Evolutionary conservation across 2,797 vertebrate species (phyloP), one percentile per base, ranked within the genome.

Genomic region (Pelobates cultripes): DNA sequence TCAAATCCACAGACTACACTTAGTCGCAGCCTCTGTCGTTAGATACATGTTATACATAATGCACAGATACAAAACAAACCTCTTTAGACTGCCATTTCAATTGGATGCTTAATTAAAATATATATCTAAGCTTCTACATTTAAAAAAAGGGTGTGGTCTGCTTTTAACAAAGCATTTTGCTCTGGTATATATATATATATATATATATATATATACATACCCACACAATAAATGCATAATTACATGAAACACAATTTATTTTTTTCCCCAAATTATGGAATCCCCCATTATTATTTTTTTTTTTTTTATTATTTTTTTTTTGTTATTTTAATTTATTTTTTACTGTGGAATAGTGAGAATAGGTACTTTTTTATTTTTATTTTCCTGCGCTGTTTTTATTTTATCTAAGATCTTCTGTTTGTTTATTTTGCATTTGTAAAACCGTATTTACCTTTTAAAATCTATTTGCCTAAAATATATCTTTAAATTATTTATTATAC

Each of bases 311-410:
- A 7, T 57, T 57, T 1, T 57, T 57, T 1, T 57, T 12, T 57
- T 57, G 1, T 40, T n/a, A n/a, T n/a, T 84, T 82, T 84, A 44
- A 85, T 84, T 87, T 87, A 86, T 87, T 87, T 87, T 87, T 84
- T 87, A 86, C 79, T 78, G 81, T 86, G 84, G 85, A 80, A 66
- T 82, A 80, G 77, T 75, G 66, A 83, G 8, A 55, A 43, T 79
- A 75, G 55, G 76, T 64, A 60, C 44, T 63, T 70, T 70, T 53
- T 73, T 76, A 72, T 77, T 76, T 63, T 60, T 60, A 13, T n/a
- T 45, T 71, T 47, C 64, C 69, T 53, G 60, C 61, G 69, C 79
- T 76, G 57, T 71, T 81, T 77, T 81, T 81, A 63, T 75, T 81
- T 70, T 77, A 76, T 82, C 64, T 10, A 60, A 83, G 63, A 70